These are phyloP conservation scores for Pandemis corylana DNA, from an alignment of 2,888 invertebrate genomes.

Conservation along the genomic window DNA sequence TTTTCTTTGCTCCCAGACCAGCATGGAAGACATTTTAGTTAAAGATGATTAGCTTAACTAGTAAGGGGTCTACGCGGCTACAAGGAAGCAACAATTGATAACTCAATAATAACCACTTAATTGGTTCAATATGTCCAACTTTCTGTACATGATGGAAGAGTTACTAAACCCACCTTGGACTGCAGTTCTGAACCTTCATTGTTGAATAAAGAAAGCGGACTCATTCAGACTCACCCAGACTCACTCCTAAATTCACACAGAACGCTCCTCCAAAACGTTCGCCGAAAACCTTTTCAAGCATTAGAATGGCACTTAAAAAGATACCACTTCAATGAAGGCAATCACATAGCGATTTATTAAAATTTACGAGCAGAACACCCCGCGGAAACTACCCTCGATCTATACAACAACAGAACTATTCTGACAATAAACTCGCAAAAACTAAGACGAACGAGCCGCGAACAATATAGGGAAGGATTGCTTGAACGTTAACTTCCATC, in stretches of 20 bases:
- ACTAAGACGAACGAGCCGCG: conserved; percentile 4
- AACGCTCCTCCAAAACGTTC: conserved; percentile 23
- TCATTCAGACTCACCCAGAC: no score
- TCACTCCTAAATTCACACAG: not conserved
- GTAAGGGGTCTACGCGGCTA: no score
- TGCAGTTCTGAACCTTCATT: not conserved
- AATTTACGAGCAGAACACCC: conserved; percentile 66
- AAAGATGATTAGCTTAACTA: no score
- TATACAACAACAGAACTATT: conserved; percentile 25
- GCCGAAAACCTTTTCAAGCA: conserved; percentile 21
- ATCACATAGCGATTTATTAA: conserved; percentile 67
- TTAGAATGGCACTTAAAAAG: conserved; percentile 42
- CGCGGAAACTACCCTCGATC: conserved; percentile 51
- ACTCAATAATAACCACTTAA: no score
- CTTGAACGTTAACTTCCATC: conserved; percentile 27
- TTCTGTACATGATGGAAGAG: not conserved
- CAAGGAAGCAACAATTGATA: no score
- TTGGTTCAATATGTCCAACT: no score
- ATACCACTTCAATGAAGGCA: conserved; percentile 55
- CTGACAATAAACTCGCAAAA: conserved; percentile 43
- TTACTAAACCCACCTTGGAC: not conserved
- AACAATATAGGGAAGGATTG: conserved; percentile 5
- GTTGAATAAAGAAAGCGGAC: not conserved
- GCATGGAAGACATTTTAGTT: no score
- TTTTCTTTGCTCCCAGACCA: no score